Evolutionary conservation across 2,888 invertebrate genomes (phyloP).

Genomic region (Diarsia brunnea): DNA sequence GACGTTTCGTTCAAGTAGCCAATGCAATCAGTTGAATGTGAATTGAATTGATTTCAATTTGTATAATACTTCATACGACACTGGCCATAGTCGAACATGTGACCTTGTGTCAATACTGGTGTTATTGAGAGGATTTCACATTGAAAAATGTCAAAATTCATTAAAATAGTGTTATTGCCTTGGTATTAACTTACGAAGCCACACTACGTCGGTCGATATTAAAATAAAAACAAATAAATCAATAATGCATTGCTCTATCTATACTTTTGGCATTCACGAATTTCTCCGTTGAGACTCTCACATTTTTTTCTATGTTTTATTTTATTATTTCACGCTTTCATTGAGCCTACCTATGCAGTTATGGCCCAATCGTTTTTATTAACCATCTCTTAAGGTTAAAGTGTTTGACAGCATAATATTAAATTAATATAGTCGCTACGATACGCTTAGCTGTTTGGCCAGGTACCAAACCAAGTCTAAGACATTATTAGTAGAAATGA

Average conservation of each 20-base stretch:
- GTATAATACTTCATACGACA: constrained; percentile 26
- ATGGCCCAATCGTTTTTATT: neutral
- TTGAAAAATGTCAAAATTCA: constrained; percentile 21
- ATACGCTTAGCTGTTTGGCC: too few species aligned
- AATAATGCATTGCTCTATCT: neutral
- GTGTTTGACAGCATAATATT: neutral
- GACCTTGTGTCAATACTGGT: constrained; percentile 43
- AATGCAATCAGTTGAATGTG: constrained; percentile 55
- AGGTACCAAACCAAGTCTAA: too few species aligned
- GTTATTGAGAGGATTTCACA: constrained; percentile 29
- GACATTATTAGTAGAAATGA: constrained; percentile 25
- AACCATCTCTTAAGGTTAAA: neutral
- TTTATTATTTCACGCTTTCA: too few species aligned
- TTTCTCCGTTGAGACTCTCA: neutral
- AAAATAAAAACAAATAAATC: neutral
- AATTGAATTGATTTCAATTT: constrained; percentile 60
- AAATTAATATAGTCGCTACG: too few species aligned
- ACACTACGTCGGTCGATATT: neutral
- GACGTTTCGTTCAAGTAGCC: constrained; percentile 45
- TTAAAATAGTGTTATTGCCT: constrained; percentile 5
- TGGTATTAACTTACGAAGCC: neutral
- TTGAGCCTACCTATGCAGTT: too few species aligned
- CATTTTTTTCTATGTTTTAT: too few species aligned
- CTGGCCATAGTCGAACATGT: constrained; percentile 16
- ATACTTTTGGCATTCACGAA: neutral